Base-by-base conservation (phyloP, 2,113 vertebrate species). In the Trachemys scripta region DNA sequence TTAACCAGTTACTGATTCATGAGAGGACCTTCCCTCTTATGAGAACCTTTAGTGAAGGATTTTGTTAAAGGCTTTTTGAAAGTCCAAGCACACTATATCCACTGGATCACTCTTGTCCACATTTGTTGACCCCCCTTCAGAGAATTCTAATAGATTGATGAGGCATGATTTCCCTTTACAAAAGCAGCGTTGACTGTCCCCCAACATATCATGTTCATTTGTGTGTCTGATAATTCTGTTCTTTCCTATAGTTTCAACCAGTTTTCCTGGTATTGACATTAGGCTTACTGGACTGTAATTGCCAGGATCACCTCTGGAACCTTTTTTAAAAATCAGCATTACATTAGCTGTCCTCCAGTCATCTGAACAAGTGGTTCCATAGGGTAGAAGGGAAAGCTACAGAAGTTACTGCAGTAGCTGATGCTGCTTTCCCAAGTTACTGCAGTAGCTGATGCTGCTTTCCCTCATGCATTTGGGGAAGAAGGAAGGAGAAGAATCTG, bases 341-440 rank as follows among this genome's bases (percentile, higher is more conserved):
- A 65, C 62, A 65, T 69, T n/a, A 38, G n/a, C 65, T 72, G n/a
- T 72, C n/a, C 35, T 38, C 16, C 62, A 65, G 62, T 65, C 8
- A n/a, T 17, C 35, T 72, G 65, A 2, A 57, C 16, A 56, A 75
- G 65, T 1, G 45, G 31, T 57, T 85, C 29, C 3, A 0, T 10
- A 0, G 0, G 14, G 62, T 47, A 13, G 6, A 57, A 6, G 9
- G 10, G 4, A 0, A 2, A 24, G 53, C 45, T 3, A 9, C 11
- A 8, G 17, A 29, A 50, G 72, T 76, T 42, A 35, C 69, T 25
- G 1, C 1, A 4, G n/a, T 86, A 10, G 1, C 45, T 45, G 31
- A 53, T 53, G 35, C 25, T 92, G 19, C 75, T 90, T 93, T 85
- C 78, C 42, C 82, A 29, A 50, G 72, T 76, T 42, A 35, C 69